Percentiles rank a stretch among this genome's conserved stretches.
Evolutionary conservation across 2,888 invertebrate genomes (phyloP).

Genomic region (Lysandra bellargus): DNA sequence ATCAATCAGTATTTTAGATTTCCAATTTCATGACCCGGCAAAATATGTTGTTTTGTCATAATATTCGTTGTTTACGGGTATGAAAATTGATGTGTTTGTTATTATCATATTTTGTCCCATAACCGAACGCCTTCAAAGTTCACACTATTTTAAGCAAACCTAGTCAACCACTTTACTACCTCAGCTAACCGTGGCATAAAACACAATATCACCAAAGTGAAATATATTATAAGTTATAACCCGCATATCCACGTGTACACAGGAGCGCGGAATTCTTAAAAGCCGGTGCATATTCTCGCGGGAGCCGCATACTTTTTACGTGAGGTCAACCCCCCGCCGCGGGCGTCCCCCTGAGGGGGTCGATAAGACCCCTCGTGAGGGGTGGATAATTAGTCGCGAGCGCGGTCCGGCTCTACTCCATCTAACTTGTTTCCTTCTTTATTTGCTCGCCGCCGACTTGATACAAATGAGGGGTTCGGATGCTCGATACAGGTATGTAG

Average conservation of each 20-base stretch:
- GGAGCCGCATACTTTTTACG: conserved; percentile 70
- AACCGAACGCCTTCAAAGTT: not conserved
- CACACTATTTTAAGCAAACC: not conserved
- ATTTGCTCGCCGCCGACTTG: conserved; percentile 68
- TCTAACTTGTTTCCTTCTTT: conserved; percentile 79
- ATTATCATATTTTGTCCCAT: not conserved
- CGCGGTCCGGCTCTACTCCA: conserved; percentile 74
- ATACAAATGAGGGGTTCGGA: conserved; percentile 68
- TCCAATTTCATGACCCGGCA: too few species aligned
- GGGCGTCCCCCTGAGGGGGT: conserved; percentile 43
- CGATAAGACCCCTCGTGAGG: conserved; percentile 47
- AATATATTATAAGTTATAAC: not conserved
- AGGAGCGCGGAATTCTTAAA: conserved; percentile 56
- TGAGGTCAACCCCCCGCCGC: conserved; percentile 46
- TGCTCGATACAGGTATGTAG: conserved; percentile 32
- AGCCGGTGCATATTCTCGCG: conserved; percentile 58
- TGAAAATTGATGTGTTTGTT: too few species aligned
- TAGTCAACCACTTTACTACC: not conserved
- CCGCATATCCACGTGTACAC: conserved; percentile 35
- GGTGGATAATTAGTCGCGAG: conserved; percentile 79
- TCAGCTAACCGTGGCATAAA: not conserved
- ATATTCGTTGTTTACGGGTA: too few species aligned
- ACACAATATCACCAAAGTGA: not conserved
- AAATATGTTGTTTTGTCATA: too few species aligned
- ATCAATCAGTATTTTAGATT: too few species aligned